Evolutionary conservation across 2,888 invertebrate species (phyloP), one percentile per base, ranked within the genome.

Genomic region (Ormyrus rosae): DNA sequence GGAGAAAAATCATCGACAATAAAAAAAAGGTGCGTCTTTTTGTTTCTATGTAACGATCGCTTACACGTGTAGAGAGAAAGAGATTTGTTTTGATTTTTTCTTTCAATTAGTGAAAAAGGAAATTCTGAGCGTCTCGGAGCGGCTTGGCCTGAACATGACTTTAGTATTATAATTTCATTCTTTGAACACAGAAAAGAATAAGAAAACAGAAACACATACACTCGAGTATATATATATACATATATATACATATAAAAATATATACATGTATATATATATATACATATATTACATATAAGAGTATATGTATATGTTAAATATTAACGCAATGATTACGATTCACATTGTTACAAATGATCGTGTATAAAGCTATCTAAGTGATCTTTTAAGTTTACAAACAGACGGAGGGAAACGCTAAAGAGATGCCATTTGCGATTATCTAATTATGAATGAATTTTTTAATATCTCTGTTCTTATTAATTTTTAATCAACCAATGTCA

Each of bases 301-400:
- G 85, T 89, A 90, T 90, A 88, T 90, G 90, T 90, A 88, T 90
- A 90, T 90, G 90, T 90, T 90, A 90, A 89, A 90, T 89, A 90
- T 89, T 89, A 89, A 89, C 84, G 89, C 90, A 89, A 90, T 90
- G 88, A 87, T 90, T 90, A 90, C 88, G 85, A 90, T 89, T 89
- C 86, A 89, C 87, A 89, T 90, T 90, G 90, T 90, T 90, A 90
- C 88, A 86, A 89, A 89, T 88, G 87, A 89, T 87, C 89, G 87
- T 90, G 90, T 90, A 90, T 90, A 90, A 90, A 90, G 90, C 89
- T 90, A 89, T 88, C 87, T 88, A 88, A 89, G 89, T 90, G 90
- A 90, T 90, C 88, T 87, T 82, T 88, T 89, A 89, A 88, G 89
- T 90, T 90, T 89, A 87, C 87, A 80, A 80, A 82, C 82, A 80